phyloP scores from a whole-genome alignment of 2,888 invertebrate genomes.

The Hirudinaria manillensis region DNA sequence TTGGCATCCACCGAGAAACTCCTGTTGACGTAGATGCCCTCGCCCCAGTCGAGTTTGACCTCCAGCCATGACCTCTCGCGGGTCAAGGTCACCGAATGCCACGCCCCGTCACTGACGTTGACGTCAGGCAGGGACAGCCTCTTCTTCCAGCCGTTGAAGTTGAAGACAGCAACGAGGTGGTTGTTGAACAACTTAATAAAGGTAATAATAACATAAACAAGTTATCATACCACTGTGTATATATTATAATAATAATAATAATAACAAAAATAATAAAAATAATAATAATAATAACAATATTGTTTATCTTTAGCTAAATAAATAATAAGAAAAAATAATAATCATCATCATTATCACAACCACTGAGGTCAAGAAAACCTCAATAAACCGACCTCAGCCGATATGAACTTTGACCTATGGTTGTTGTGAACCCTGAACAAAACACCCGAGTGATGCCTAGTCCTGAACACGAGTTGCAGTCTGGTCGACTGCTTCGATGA shows the following conservation, averaged over 20 bases:
- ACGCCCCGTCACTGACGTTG: constrained; percentile 65
- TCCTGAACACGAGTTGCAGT: constrained; percentile 84
- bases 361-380: too few relatives aligned
- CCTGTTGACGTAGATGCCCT: constrained; percentile 60
- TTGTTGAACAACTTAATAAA: background rate
- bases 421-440: constrained; percentile 66
- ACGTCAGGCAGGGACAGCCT: constrained; percentile 70
- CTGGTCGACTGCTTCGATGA: background rate
- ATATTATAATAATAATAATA: background rate
- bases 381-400: constrained; percentile 60
- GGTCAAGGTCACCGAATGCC: constrained; percentile 87
- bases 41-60: constrained; percentile 85
- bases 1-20: background rate
- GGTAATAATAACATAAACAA: background rate
- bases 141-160: constrained; percentile 50
- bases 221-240: background rate
- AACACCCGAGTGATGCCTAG: constrained; percentile 85
- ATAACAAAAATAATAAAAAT: background rate
- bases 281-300: background rate
- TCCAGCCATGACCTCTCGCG: constrained; percentile 87
- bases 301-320: background rate
- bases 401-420: constrained; percentile 66
- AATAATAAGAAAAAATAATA: too few relatives aligned
- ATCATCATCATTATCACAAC: too few relatives aligned
- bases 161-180: constrained; percentile 12